Conservation (phyloP, 2,797 vertebrate species). For the Leuciscus waleckii region DNA sequence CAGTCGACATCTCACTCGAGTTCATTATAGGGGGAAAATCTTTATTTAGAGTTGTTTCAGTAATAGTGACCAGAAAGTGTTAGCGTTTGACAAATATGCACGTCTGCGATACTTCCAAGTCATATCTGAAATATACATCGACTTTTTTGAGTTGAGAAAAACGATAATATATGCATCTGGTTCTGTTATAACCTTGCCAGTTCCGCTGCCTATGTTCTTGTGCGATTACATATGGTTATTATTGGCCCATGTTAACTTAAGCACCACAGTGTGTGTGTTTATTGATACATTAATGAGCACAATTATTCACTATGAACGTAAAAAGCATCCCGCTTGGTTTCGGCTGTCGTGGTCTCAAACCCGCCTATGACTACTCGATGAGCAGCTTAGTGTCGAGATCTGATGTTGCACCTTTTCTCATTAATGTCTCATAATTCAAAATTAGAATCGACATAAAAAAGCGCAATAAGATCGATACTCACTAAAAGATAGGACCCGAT, state of each 20-base stretch:
- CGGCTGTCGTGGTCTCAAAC: slow-evolving; percentile 27
- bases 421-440: not conserved
- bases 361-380: not conserved
- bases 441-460: not conserved
- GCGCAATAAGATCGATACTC: not conserved
- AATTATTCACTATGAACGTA: not conserved
- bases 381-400: not conserved
- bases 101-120: no score
- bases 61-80: no score
- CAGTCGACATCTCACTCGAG: not conserved
- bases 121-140: no score
- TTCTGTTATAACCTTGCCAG: not conserved
- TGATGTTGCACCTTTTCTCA: not conserved
- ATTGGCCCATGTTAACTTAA: not conserved
- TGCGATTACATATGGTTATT: not conserved
- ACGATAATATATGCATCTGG: not conserved
- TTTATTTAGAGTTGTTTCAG: no score
- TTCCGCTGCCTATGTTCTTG: not conserved
- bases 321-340: not conserved
- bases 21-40: not conserved
- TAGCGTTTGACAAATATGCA: no score
- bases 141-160: not conserved
- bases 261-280: not conserved
- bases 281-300: not conserved
- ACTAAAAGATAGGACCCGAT: not conserved